Evolutionary conservation across 2,797 vertebrate genomes (phyloP).

Genomic region (Karalla daura): DNA sequence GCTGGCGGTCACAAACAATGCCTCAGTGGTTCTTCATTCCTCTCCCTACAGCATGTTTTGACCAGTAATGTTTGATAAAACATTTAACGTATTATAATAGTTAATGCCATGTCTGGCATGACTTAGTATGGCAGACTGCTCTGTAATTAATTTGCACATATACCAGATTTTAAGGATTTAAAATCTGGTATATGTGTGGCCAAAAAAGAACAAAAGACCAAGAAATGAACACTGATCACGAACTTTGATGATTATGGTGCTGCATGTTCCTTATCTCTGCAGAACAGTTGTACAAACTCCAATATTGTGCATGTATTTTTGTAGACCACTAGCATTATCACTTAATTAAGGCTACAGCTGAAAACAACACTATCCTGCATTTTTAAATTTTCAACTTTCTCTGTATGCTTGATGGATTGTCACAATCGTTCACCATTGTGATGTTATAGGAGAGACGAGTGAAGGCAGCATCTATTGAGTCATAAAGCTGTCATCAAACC

Average conservation of each 20-base stretch:
- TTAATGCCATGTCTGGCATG: too few species aligned
- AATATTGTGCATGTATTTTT: too few species aligned
- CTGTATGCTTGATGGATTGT: neutral
- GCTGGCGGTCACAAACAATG: constrained; percentile 67
- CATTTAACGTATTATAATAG: too few species aligned
- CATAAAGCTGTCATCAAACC: constrained; percentile 50
- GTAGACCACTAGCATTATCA: neutral
- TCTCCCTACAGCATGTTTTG: constrained; percentile 11
- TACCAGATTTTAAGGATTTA: neutral
- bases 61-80: too few species aligned
- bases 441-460: constrained; percentile 16
- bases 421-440: neutral
- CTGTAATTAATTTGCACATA: neutral
- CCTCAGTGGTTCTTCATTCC: constrained; percentile 44
- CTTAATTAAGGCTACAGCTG: neutral
- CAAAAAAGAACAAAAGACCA: constrained; percentile 7
- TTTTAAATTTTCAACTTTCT: neutral
- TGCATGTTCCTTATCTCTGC: neutral
- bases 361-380: neutral
- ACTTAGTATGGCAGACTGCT: constrained; percentile 5
- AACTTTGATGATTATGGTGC: neutral
- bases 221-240: constrained; percentile 1
- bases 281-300: neutral
- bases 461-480: constrained; percentile 27
- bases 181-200: constrained; percentile 19